phyloP scores from a whole-genome alignment of 2,113 vertebrate genomes.

The Melierax canorus region DNA sequence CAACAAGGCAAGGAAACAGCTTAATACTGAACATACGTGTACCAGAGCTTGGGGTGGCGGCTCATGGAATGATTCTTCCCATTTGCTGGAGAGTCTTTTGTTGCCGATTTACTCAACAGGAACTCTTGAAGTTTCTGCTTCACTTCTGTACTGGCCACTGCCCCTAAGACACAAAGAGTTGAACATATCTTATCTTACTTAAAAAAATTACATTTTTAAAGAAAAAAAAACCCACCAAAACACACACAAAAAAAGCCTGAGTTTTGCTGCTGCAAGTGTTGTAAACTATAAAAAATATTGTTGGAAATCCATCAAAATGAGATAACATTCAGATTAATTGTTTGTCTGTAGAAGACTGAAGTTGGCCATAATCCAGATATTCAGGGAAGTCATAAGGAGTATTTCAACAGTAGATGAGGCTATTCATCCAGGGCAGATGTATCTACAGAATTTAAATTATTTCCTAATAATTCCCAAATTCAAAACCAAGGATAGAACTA shows the following conservation, averaged over 20 bases:
- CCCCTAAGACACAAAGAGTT: slow-evolving; percentile 80
- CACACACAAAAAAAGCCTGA: background rate
- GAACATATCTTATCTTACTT: background rate
- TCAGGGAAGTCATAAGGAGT: slow-evolving; percentile 3
- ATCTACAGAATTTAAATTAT: slow-evolving; percentile 48
- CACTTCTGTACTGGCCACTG: slow-evolving; percentile 95
- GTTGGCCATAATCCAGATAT: background rate
- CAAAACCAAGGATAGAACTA: background rate
- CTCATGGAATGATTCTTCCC: slow-evolving; percentile 85
- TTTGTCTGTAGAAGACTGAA: background rate
- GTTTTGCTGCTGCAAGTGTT: background rate
- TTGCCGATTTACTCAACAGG: slow-evolving; percentile 94
- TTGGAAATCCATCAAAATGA: slow-evolving; percentile 21
- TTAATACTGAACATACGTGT: slow-evolving; percentile 83
- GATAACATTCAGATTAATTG: background rate
- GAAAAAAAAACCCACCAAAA: background rate
- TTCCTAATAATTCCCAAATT: slow-evolving; percentile 13
- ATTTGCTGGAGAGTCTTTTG: slow-evolving; percentile 84
- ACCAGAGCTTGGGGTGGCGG: slow-evolving; percentile 94
- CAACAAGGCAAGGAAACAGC: background rate
- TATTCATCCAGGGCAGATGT: slow-evolving; percentile 18
- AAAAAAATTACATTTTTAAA: background rate
- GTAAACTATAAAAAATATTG: background rate
- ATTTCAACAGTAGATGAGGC: slow-evolving; percentile 15
- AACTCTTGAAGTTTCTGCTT: slow-evolving; percentile 99